Conservation (phyloP, 2,113 vertebrate species). For the Ciconia boyciana region DNA sequence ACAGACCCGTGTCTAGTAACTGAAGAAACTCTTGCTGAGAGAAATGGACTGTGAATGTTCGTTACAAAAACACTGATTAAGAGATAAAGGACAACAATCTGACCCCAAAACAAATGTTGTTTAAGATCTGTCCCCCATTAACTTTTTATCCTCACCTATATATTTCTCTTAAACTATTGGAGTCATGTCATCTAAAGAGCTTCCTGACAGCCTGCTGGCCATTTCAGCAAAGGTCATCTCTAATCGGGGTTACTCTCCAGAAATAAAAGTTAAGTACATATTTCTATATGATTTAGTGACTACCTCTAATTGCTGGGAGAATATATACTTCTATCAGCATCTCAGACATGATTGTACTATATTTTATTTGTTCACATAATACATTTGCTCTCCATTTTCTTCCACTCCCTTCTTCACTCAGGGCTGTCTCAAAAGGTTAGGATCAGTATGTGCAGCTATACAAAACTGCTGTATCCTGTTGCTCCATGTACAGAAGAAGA, state of each 20-base stretch:
- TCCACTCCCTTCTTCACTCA: not conserved
- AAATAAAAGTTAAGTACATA: not conserved
- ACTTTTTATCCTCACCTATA: not conserved
- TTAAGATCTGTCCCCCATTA: not conserved
- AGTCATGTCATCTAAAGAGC: not conserved
- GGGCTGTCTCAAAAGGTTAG: not conserved
- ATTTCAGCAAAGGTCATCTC: not conserved
- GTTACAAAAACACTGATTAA: not conserved
- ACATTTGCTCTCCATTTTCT: not conserved
- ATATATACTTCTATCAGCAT: not conserved
- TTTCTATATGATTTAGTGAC: not conserved
- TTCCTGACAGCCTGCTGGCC: not conserved
- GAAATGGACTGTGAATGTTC: constrained; percentile 22
- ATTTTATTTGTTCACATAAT: not conserved
- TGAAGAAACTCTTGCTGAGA: constrained; percentile 21
- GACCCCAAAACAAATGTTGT: not conserved
- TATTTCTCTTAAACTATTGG: not conserved
- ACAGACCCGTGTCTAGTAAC: not conserved
- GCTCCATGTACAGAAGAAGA: not conserved
- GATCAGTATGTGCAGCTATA: not conserved
- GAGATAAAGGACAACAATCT: not conserved
- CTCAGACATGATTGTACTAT: not conserved
- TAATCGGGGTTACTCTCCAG: not conserved
- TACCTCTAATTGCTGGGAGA: not conserved
- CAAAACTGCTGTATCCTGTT: not conserved